Conservation (phyloP, 92 coral and sea anemone species). For the Meandrina meandrites region DNA sequence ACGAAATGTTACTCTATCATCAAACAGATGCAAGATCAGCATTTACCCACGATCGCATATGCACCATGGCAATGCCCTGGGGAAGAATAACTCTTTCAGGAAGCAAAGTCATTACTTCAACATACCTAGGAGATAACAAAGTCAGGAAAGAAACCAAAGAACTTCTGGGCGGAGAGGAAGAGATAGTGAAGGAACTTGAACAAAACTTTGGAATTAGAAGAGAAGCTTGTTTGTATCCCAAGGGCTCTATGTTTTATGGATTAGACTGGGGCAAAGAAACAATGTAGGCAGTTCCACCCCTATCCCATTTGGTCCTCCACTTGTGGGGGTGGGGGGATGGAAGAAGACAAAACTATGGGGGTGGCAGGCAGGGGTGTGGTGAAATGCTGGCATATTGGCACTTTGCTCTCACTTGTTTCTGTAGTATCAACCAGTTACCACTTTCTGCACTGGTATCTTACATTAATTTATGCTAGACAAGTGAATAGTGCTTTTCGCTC, state of each 20-base stretch:
- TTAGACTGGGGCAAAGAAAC: background rate
- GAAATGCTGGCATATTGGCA: no score
- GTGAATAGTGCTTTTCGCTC: no score
- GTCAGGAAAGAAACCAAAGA: constrained; percentile 21
- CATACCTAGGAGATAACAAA: constrained; percentile 13
- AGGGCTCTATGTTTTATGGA: constrained; percentile 1
- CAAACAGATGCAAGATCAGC: constrained; percentile 29
- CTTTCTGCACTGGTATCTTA: no score
- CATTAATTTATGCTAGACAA: no score
- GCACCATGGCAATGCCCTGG: constrained; percentile 57
- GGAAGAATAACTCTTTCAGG: constrained; percentile 52
- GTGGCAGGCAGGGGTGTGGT: no score
- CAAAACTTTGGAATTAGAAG: constrained; percentile 24
- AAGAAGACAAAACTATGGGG: no score
- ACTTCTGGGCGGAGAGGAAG: constrained; percentile 33
- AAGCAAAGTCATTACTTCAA: constrained; percentile 21
- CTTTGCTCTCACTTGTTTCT: no score
- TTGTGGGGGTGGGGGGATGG: no score
- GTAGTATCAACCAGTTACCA: no score
- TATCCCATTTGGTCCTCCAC: no score
- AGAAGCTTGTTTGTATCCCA: background rate
- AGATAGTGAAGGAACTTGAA: constrained; percentile 26
- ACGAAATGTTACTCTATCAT: background rate
- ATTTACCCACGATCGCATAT: constrained; percentile 40
- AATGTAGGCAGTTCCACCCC: background rate